Conservation (phyloP, 1,140 invertebrate genomes). For the Drosophila kanapiae region DNA sequence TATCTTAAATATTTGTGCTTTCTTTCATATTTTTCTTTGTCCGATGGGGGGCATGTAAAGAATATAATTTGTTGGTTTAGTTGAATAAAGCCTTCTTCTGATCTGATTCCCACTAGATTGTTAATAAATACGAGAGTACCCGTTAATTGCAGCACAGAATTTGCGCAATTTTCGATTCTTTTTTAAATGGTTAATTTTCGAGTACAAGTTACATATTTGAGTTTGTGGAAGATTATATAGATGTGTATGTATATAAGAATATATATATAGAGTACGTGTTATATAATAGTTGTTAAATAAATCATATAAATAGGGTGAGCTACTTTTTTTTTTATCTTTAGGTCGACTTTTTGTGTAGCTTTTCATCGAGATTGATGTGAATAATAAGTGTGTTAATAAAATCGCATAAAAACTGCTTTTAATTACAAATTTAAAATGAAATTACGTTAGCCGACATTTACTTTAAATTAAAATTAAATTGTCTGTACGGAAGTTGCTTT, state of each 20-base stretch:
- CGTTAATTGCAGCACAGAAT: not conserved
- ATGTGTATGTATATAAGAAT: slow-evolving; percentile 1
- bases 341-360: not conserved
- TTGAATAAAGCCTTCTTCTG: too few species aligned
- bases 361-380: slow-evolving; percentile 1
- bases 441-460: slow-evolving; percentile 12
- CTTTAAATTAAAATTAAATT: slow-evolving; percentile 28
- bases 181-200: not conserved
- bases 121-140: too few species aligned
- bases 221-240: slow-evolving; percentile 10
- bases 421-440: slow-evolving; percentile 68
- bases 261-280: slow-evolving; percentile 1
- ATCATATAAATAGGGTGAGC: slow-evolving; percentile 55
- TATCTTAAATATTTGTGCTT: too few species aligned
- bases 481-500: not conserved
- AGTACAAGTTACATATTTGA: slow-evolving; percentile 5
- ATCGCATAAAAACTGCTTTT: slow-evolving; percentile 44
- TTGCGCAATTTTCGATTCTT: too few species aligned
- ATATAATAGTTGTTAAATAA: slow-evolving; percentile 26
- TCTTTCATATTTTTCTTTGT: too few species aligned
- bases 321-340: slow-evolving; percentile 4
- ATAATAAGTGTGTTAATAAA: slow-evolving; percentile 27
- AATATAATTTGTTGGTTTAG: too few species aligned
- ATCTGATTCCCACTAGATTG: too few species aligned
- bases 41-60: too few species aligned